These are phyloP conservation scores for Neodiprion fabricii DNA, from an alignment of 1,140 invertebrate genomes.

Conservation along the genomic window DNA sequence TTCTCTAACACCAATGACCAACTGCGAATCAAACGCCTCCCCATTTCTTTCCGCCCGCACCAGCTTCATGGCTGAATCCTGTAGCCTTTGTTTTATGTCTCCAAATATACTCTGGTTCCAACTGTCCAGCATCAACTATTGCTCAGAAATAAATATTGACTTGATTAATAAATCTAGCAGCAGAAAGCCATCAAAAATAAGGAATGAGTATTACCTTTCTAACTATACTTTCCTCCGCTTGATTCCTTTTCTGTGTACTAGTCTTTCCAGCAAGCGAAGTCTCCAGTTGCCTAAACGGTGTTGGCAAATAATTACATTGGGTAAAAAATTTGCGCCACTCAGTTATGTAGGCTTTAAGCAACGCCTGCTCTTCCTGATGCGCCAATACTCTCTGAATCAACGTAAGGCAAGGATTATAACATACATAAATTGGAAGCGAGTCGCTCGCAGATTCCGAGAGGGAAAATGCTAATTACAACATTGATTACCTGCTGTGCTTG, in stretches of 20 bases:
- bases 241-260: constrained; percentile 74
- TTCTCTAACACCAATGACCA: constrained; percentile 96
- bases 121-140: constrained; percentile 93
- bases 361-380: constrained; percentile 91
- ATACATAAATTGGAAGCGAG: neutral
- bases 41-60: constrained; percentile 96
- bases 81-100: constrained; percentile 92
- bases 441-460: too few species aligned
- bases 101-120: constrained; percentile 98
- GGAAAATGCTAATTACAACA: too few species aligned
- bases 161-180: neutral
- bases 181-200: neutral
- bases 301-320: constrained; percentile 95
- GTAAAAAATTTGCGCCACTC: constrained; percentile 99
- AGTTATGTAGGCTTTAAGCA: constrained; percentile 94
- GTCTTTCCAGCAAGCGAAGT: constrained; percentile 74
- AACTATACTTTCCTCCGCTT: constrained; percentile 88
- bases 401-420: constrained; percentile 21
- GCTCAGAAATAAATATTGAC: constrained; percentile 18
- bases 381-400: constrained; percentile 76
- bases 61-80: constrained; percentile 97
- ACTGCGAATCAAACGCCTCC: constrained; percentile 95
- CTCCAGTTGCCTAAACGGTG: constrained; percentile 94
- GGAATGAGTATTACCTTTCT: constrained; percentile 67
- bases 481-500: constrained; percentile 81